Percentiles rank a stretch among this genome's conserved stretches.
Evolutionary conservation across 2,888 invertebrate genomes (phyloP).

Genomic region (Geophilus truncorum): DNA sequence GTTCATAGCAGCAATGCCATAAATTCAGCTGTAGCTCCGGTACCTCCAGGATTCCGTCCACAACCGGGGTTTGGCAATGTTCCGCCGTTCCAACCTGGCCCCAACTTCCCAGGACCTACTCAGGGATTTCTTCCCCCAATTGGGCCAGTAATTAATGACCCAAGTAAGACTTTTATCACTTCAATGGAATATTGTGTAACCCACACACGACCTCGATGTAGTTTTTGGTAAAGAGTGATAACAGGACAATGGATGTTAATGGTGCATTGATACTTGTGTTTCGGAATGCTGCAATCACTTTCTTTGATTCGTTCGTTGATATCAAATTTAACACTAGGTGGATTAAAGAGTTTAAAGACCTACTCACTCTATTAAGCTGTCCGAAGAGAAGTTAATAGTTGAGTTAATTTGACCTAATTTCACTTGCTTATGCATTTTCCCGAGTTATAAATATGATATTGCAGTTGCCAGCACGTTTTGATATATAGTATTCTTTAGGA

Average conservation of each 20-base stretch:
- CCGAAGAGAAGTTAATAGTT: not conserved
- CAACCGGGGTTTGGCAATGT: not conserved
- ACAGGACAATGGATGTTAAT: not conserved
- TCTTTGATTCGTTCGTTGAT: not conserved
- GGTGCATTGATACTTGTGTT: not conserved
- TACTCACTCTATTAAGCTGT: not conserved
- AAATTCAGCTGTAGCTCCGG: not conserved
- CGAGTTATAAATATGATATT: no score
- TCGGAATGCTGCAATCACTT: not conserved
- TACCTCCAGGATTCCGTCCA: conserved; percentile 29
- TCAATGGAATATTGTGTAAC: not conserved
- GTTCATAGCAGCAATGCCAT: conserved; percentile 31
- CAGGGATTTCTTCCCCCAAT: conserved; percentile 32
- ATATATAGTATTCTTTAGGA: no score
- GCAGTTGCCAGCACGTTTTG: no score
- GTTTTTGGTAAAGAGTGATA: no score
- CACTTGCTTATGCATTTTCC: not conserved
- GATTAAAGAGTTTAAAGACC: not conserved
- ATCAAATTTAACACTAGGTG: not conserved
- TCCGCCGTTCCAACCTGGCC: not conserved
- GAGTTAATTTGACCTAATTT: conserved; percentile 1
- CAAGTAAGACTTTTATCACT: conserved; percentile 24
- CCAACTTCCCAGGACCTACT: conserved; percentile 7
- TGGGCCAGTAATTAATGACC: conserved; percentile 33
- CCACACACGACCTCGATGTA: not conserved